Conservation (phyloP, 2,888 invertebrate genomes). For the Orthonevra nobilis region DNA sequence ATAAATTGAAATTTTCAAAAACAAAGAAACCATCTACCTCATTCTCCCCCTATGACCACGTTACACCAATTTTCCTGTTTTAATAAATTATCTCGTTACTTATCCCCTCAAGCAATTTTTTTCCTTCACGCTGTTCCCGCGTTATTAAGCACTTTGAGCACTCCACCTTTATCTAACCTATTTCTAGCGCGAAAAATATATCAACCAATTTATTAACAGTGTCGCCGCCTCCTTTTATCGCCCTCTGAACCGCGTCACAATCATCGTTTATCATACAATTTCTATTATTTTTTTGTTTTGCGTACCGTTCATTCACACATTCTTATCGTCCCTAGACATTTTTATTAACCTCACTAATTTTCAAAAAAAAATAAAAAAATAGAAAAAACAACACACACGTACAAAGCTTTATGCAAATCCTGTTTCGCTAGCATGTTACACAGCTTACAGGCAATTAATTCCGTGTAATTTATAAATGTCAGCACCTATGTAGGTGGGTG, state of each 20-base stretch:
- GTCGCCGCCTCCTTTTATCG: not conserved
- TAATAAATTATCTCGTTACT: conserved; percentile 46
- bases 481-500: conserved; percentile 47
- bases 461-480: conserved; percentile 68
- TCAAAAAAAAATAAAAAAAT: not conserved
- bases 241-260: not conserved
- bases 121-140: conserved; percentile 16
- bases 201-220: conserved; percentile 42
- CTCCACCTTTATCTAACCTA: conserved; percentile 16
- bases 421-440: conserved; percentile 51
- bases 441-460: conserved; percentile 69
- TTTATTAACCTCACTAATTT: conserved; percentile 59
- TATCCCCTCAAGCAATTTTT: conserved; percentile 17
- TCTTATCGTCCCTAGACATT: conserved; percentile 60
- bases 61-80: conserved; percentile 34
- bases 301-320: conserved; percentile 60
- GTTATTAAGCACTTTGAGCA: conserved; percentile 27
- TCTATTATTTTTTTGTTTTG: conserved; percentile 8
- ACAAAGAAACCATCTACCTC: conserved; percentile 12
- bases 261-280: conserved; percentile 15
- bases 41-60: conserved; percentile 4
- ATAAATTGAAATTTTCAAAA: conserved; percentile 11
- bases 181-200: conserved; percentile 33
- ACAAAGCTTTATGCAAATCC: conserved; percentile 59
- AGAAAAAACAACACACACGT: not conserved